A percentile compares a stretch with the other conserved stretches of the same genome.
phyloP scores from a whole-genome alignment of 1,140 invertebrate species.

The Eurosta solidaginis region DNA sequence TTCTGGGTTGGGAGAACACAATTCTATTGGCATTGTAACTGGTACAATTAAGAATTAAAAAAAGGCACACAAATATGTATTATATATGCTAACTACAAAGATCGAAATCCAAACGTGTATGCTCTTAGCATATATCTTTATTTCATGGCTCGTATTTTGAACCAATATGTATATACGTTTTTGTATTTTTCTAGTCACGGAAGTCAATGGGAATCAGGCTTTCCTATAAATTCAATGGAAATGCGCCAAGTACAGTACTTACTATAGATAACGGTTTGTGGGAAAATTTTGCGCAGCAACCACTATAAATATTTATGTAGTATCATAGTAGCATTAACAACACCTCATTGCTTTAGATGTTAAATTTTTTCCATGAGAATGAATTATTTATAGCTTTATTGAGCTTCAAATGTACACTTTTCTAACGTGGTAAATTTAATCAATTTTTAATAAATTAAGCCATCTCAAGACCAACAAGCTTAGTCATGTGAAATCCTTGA shows the following conservation, averaged over 20 bases:
- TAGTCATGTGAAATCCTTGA: too few relatives aligned
- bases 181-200: neutral
- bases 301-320: neutral
- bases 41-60: neutral
- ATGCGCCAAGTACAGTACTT: neutral
- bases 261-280: neutral
- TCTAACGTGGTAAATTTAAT: too few relatives aligned
- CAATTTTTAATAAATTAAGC: too few relatives aligned
- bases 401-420: neutral
- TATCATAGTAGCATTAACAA: neutral
- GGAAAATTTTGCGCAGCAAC: neutral
- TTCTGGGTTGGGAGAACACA: conserved; percentile 22
- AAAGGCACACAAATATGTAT: too few relatives aligned
- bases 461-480: too few relatives aligned
- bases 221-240: conserved; percentile 18
- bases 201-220: conserved; percentile 15
- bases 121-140: neutral
- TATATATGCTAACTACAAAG: too few relatives aligned
- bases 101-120: neutral
- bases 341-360: neutral
- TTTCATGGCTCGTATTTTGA: neutral
- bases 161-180: neutral
- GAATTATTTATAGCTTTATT: neutral
- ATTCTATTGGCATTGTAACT: neutral
- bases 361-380: neutral